phyloP scores from a whole-genome alignment of 2,797 vertebrate genomes.

The Nannoperca obscura region DNA sequence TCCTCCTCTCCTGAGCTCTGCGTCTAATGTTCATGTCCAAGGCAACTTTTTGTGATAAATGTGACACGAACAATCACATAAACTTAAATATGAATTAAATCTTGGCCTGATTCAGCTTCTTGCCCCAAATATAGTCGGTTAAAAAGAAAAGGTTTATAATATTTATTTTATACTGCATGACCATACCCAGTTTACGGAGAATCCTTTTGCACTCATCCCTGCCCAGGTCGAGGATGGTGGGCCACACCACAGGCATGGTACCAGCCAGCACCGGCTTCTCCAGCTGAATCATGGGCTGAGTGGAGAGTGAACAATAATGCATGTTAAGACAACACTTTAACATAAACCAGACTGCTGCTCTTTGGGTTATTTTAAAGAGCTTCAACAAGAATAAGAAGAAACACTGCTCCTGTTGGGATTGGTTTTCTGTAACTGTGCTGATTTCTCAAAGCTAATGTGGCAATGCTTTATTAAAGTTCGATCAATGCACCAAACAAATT shows the following conservation, averaged over 20 bases:
- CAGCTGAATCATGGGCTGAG: conserved; percentile 88
- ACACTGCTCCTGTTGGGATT: neutral
- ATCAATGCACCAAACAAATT: neutral
- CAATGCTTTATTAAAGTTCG: neutral
- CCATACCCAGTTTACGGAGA: conserved; percentile 96
- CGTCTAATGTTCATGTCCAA: neutral
- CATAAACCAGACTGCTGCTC: neutral
- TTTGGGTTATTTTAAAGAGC: neutral
- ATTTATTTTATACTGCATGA: neutral
- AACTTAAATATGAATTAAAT: neutral
- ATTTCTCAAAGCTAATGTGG: neutral
- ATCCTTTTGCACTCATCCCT: conserved; percentile 98
- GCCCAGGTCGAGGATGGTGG: conserved; percentile 96
- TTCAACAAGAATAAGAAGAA: neutral
- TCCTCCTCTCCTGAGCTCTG: neutral
- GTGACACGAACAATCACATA: neutral
- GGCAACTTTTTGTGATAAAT: neutral
- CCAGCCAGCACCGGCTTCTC: conserved; percentile 85
- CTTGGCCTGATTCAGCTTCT: neutral
- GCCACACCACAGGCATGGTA: conserved; percentile 99
- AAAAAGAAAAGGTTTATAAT: neutral
- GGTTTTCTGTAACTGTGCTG: neutral
- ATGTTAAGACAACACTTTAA: neutral
- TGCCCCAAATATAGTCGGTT: neutral
- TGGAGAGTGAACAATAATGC: neutral